These are phyloP conservation scores for Caenorhabditis sp. DNA, from an alignment of 2,888 invertebrate genomes.

Conservation along the genomic window DNA sequence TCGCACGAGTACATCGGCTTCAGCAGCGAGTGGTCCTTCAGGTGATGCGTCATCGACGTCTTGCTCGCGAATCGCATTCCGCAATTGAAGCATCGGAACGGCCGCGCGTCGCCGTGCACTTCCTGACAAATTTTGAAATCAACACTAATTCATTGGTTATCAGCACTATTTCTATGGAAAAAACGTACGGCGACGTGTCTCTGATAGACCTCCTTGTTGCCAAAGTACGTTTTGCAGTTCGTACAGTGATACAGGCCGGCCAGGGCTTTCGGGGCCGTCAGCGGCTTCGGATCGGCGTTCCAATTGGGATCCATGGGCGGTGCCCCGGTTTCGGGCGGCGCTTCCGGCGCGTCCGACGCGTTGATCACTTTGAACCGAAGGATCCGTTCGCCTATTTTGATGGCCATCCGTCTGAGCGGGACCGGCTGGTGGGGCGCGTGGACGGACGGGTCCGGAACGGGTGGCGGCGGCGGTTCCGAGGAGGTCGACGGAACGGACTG, in stretches of 20 bases:
- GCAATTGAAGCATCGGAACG: slow-evolving; percentile 55
- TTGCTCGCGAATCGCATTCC: slow-evolving; percentile 58
- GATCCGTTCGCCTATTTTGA: slow-evolving; percentile 61
- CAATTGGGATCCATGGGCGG: no score
- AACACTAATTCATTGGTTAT: slow-evolving; percentile 1
- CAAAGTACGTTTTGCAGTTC: slow-evolving; percentile 53
- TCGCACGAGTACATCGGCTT: slow-evolving; percentile 36
- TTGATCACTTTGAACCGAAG: slow-evolving; percentile 64
- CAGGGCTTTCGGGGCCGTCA: slow-evolving; percentile 42
- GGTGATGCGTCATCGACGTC: slow-evolving; percentile 49
- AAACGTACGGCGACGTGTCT: slow-evolving; percentile 34
- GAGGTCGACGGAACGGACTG: slow-evolving; percentile 13
- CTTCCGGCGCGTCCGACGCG: slow-evolving; percentile 44
- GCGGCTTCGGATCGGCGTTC: slow-evolving; percentile 28
- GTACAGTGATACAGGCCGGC: slow-evolving; percentile 51
- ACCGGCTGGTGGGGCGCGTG: slow-evolving; percentile 1
- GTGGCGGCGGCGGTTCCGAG: background rate
- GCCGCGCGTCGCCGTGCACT: slow-evolving; percentile 40
- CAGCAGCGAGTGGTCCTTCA: slow-evolving; percentile 49
- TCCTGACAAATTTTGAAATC: slow-evolving; percentile 12
- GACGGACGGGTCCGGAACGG: background rate
- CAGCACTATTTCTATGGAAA: background rate
- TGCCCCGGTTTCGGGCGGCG: slow-evolving; percentile 12
- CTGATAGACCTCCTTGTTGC: slow-evolving; percentile 49
- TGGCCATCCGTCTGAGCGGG: slow-evolving; percentile 38